Evolutionary conservation across 2,888 invertebrate species (phyloP).

Genomic region (Eupeodes latifasciatus): DNA sequence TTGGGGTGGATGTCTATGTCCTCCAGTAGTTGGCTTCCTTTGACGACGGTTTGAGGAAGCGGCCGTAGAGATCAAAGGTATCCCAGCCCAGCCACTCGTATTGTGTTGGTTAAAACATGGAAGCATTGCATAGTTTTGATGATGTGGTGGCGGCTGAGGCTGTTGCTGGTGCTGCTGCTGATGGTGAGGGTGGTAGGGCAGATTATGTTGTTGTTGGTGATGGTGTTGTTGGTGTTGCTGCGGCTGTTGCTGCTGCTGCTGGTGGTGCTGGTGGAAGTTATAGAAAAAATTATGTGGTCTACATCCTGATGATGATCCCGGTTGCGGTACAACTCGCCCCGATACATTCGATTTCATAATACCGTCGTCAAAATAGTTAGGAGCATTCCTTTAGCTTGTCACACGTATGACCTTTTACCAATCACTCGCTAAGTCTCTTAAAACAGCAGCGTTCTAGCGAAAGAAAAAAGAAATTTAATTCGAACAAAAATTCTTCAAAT

Average conservation of each 20-base stretch:
- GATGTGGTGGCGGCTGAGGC: conserved; percentile 61
- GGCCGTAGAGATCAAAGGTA: conserved; percentile 92
- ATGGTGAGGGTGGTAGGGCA: conserved; percentile 62
- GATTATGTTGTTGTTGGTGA: conserved; percentile 57
- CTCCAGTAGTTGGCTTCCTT: conserved; percentile 37
- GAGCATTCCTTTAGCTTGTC: conserved; percentile 67
- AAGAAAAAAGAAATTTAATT: conserved; percentile 50
- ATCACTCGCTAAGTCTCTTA: conserved; percentile 22
- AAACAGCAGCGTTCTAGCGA: not conserved
- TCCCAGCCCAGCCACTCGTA: conserved; percentile 90
- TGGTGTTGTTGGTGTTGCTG: conserved; percentile 40
- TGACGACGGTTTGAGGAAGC: conserved; percentile 83
- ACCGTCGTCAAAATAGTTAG: conserved; percentile 52
- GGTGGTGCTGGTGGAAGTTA: conserved; percentile 60
- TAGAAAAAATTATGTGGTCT: conserved; percentile 68
- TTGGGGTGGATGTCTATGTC: conserved; percentile 39
- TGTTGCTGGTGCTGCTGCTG: conserved; percentile 59
- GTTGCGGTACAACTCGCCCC: conserved; percentile 71
- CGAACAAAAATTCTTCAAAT: conserved; percentile 50
- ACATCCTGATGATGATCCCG: conserved; percentile 70
- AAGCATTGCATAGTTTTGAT: conserved; percentile 79
- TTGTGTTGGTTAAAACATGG: conserved; percentile 81
- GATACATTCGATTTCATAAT: conserved; percentile 75
- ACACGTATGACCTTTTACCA: conserved; percentile 27
- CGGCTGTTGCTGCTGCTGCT: conserved; percentile 61